Percentiles rank a stretch among this genome's conserved stretches.
These are phyloP conservation scores for Orientallactaga sibirica DNA, from an alignment of 2,797 vertebrate genomes.

Conservation along the genomic window DNA sequence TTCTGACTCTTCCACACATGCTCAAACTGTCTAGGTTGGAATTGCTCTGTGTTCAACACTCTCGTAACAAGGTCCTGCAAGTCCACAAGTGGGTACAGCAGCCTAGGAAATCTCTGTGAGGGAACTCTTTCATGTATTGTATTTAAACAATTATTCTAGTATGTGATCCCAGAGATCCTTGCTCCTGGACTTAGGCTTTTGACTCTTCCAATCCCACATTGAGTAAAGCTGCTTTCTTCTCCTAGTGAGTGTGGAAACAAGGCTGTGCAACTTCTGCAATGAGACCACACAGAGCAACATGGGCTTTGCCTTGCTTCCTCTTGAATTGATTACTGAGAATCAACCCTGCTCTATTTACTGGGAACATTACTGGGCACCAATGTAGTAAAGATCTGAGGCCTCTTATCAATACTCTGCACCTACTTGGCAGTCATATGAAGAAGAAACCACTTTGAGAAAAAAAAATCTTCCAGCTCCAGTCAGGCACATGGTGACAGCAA, in stretches of 20 bases:
- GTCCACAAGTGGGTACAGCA: fast-evolving
- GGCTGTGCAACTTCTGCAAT: not conserved
- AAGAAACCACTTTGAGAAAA: not conserved
- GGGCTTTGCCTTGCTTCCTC: not conserved
- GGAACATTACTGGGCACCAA: not conserved
- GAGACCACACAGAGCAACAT: not conserved
- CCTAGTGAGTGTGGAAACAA: not conserved
- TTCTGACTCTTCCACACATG: not conserved
- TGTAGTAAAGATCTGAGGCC: not conserved
- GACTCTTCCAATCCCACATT: fast-evolving
- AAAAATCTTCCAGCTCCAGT: not conserved
- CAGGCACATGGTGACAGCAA: fast-evolving
- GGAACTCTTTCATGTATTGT: not conserved
- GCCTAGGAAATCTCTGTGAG: not conserved
- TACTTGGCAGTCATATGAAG: not conserved
- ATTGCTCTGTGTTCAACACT: not conserved
- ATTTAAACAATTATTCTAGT: not conserved
- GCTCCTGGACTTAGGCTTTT: not conserved
- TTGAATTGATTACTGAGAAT: not conserved
- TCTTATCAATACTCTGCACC: not conserved
- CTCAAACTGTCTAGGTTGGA: not conserved
- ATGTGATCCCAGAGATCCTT: not conserved
- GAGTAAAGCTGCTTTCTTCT: not conserved
- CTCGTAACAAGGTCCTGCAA: fast-evolving
- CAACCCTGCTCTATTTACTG: not conserved